Evolutionary conservation across 1,140 invertebrate species (phyloP), one percentile per base, ranked within the genome.

Genomic region (Riptortus pedestris): DNA sequence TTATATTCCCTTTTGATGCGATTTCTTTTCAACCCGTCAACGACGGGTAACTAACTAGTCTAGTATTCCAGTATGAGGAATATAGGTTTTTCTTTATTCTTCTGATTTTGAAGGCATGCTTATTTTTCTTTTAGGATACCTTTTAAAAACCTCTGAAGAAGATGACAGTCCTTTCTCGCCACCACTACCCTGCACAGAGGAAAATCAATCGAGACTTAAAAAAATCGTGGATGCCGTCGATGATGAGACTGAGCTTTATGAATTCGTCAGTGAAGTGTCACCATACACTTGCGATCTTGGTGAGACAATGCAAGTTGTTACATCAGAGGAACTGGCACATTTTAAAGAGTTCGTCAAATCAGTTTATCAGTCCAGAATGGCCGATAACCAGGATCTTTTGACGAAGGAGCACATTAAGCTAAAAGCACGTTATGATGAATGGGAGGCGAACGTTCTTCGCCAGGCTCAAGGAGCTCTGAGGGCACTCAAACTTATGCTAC

Each of bases 281-380:
- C 51, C 51, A 24, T 24, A 18, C 24, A 55, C 51, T 3, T 55
- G 51, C 26, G 51, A 55, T 24, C 51, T 24, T 24, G 51, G 51
- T 0, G 18, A 55, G 24, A 24, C 24, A 24, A 5, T 55, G 24
- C 20, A 55, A 9, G 20, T 26, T 27, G 51, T 55, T 9, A 24
- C 24, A 18, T 24, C 51, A 11, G 51, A 18, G 16, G 51, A 55
- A 24, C 2, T 55, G 9, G 51, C 51, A 2, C 51, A 55, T 3
- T 55, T 55, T 24, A 55, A 55, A 24, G 51, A 55, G 4, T 55
- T 55, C 12, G 51, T 55, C 12, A 4, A 55, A 24, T 55, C 51
- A 12, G 24, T 55, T 20, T 55, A 24, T 24, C 20, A 14, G 3
- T 14, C 51, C 16, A 18, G 51, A 24, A 55, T 55, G 51, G 18